These are phyloP conservation scores for Eumerus sabulonum DNA, from an alignment of 2,888 invertebrate species.

Conservation along the genomic window DNA sequence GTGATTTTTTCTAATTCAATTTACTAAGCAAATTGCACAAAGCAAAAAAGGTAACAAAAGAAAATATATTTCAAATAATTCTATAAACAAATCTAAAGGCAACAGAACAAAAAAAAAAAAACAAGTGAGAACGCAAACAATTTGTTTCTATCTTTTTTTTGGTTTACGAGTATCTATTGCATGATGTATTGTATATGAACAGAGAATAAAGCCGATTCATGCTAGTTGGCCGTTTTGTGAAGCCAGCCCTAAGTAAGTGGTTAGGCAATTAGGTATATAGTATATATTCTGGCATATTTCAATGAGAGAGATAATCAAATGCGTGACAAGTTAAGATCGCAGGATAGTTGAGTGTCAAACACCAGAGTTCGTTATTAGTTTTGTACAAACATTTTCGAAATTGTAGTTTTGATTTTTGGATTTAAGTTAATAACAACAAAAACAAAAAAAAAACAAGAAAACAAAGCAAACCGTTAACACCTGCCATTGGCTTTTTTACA, in stretches of 20 bases:
- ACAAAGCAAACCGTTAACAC: slow-evolving; percentile 68
- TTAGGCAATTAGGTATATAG: neutral
- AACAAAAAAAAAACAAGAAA: too few species aligned
- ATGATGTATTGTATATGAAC: slow-evolving; percentile 60
- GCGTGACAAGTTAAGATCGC: slow-evolving; percentile 28
- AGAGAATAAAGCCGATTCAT: slow-evolving; percentile 61
- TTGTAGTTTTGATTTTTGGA: slow-evolving; percentile 23
- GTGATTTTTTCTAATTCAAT: slow-evolving; percentile 70
- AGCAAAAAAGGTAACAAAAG: slow-evolving; percentile 43
- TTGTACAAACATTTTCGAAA: slow-evolving; percentile 4
- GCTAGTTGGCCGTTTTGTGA: slow-evolving; percentile 33
- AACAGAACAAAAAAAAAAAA: slow-evolving; percentile 53
- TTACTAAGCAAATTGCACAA: slow-evolving; percentile 52
- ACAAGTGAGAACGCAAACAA: slow-evolving; percentile 57
- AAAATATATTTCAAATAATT: slow-evolving; percentile 51
- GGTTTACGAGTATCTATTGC: slow-evolving; percentile 37
- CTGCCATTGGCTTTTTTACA: slow-evolving; percentile 76
- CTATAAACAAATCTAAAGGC: slow-evolving; percentile 58
- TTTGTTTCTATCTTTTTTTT: slow-evolving; percentile 25
- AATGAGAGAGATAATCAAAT: slow-evolving; percentile 44
- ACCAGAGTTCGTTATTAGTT: too few species aligned
- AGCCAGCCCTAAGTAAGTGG: slow-evolving; percentile 27
- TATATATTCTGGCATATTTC: slow-evolving; percentile 23
- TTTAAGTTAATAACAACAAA: slow-evolving; percentile 62
- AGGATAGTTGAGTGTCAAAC: slow-evolving; percentile 4